These are phyloP conservation scores for Hyperopisus bebe DNA, from an alignment of 2,113 vertebrate genomes.

Conservation along the genomic window DNA sequence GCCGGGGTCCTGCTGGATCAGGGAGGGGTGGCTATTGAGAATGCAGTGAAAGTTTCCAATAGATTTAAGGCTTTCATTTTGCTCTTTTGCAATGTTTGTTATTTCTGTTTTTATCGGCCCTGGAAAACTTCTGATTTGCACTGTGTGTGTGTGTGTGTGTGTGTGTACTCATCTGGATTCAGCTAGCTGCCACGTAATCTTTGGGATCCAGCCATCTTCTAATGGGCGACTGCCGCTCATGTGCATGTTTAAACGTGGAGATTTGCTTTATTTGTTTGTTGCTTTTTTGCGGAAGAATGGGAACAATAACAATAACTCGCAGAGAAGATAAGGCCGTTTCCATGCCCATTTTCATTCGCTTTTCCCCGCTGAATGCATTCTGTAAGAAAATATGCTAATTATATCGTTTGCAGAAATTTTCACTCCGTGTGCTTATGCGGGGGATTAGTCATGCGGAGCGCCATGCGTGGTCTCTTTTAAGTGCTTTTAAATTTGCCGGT, in stretches of 20 bases:
- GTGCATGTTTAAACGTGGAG: not conserved
- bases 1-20: not conserved
- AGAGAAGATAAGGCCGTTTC: not conserved
- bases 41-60: not conserved
- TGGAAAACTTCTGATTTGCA: not conserved
- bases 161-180: not conserved
- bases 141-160: not conserved
- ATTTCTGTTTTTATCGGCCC: not conserved
- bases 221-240: not conserved
- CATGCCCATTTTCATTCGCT: not conserved
- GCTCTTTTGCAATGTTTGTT: not conserved
- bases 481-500: conserved; percentile 20
- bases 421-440: conserved; percentile 14
- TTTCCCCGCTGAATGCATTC: not conserved
- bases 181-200: not conserved
- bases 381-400: conserved; percentile 21
- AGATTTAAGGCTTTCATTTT: not conserved
- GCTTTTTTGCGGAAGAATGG: not conserved
- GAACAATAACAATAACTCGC: not conserved
- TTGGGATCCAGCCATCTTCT: not conserved
- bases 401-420: conserved; percentile 5
- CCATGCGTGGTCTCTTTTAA: not conserved
- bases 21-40: not conserved
- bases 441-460: conserved; percentile 27
- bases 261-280: not conserved